Conservation (phyloP, 2,113 vertebrate species). For the Pteropus alecto region DNA sequence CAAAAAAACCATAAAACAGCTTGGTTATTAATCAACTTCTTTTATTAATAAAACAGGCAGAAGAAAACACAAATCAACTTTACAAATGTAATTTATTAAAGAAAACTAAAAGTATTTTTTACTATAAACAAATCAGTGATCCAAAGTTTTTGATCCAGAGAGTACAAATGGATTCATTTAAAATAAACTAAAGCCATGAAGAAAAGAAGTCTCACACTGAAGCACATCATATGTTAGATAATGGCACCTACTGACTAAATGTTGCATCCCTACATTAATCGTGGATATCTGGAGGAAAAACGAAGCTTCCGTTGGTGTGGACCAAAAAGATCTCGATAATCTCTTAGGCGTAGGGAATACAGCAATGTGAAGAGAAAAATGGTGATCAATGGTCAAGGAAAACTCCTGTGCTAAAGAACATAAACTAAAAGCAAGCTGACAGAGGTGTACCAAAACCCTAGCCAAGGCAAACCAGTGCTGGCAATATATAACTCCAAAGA, state of each 20-base stretch:
- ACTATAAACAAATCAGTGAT: background rate
- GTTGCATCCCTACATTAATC: background rate
- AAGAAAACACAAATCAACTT: conserved; percentile 6
- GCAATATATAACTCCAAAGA: background rate
- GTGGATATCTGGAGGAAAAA: background rate
- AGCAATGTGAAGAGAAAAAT: background rate
- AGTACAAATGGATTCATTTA: conserved; percentile 22
- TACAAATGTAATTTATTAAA: conserved; percentile 30
- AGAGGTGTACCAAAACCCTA: background rate
- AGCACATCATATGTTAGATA: background rate
- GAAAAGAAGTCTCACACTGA: background rate
- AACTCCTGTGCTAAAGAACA: background rate
- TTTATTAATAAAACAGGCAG: conserved; percentile 31
- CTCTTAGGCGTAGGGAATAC: background rate
- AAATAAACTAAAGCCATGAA: conserved; percentile 23
- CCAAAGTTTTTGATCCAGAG: background rate
- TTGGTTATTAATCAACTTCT: background rate
- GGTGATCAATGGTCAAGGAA: background rate
- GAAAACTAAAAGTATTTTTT: conserved; percentile 20
- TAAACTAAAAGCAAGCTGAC: background rate
- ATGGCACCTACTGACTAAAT: background rate
- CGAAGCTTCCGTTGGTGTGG: background rate
- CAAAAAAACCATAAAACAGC: background rate
- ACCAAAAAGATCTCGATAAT: background rate
- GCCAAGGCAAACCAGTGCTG: background rate